These are phyloP conservation scores for Falco berigora DNA, from an alignment of 2,797 vertebrate species.

Conservation along the genomic window DNA sequence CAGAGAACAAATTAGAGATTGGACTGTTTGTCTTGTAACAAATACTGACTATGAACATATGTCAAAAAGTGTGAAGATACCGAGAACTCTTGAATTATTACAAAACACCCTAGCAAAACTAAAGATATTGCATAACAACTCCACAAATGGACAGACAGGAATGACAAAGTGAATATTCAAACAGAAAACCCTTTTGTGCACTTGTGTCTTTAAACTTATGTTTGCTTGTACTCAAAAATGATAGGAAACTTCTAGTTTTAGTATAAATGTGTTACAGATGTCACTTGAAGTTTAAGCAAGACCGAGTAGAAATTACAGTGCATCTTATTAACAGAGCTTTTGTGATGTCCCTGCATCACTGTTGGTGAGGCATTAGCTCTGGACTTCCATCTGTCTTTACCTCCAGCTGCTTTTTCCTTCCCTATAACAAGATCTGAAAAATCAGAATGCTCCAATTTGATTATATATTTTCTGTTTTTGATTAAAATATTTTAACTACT, in stretches of 20 bases:
- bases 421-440: not conserved
- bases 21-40: not conserved
- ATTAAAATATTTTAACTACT: not conserved
- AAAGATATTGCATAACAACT: not conserved
- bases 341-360: not conserved
- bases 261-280: not conserved
- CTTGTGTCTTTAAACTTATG: not conserved
- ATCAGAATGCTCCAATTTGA: not conserved
- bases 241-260: not conserved
- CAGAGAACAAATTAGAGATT: not conserved
- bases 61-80: not conserved
- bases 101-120: not conserved
- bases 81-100: not conserved
- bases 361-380: accelerated
- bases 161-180: not conserved
- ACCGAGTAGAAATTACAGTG: not conserved
- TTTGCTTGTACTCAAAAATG: not conserved
- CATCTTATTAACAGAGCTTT: not conserved
- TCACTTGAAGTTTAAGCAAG: not conserved
- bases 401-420: not conserved
- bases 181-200: not conserved
- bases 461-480: not conserved
- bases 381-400: not conserved
- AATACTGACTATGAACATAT: not conserved
- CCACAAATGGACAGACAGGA: not conserved